Base-by-base conservation (phyloP, 2,797 vertebrate species). In the Pithecia hirsuta region DNA sequence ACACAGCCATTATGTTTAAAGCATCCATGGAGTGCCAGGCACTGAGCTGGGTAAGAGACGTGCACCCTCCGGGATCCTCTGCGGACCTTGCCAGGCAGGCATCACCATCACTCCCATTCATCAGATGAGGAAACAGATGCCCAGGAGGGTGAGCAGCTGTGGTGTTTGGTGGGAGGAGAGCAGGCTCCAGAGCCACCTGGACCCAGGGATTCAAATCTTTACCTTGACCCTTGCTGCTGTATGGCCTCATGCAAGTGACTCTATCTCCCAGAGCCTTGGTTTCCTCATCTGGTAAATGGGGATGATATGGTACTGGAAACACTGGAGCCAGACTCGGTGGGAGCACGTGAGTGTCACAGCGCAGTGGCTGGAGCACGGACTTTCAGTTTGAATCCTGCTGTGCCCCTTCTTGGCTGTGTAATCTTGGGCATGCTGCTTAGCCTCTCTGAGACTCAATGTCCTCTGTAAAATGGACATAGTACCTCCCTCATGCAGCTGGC, bases 221-320 rank as follows among this genome's bases (percentile, higher is more conserved):
- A 41, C 48, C 41, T 83, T 8, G 0, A 52, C 33, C 6, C 59
- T 81, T 50, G 8, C 2, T 1, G 20, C 22, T 7, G 3, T 13
- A 9, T 12, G 7, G 41, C 28, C 52, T 80, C 78, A 30, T 0
- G 0, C 11, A 80, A 41, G 85, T 15, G 44, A 70, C 39, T 61
- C 67, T 4, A 30, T 57, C 17, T n/a, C 70, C 52, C 30, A 0
- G 55, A 46, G 94, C 88, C 95, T 97, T 88, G 5, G 90, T 93
- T 75, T 92, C 22, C 28, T 52, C 46, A 52, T 72, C 92, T 24
- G 15, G 64, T 41, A 70, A 55, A 30, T 3, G 4, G 39, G 28
- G 90, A 9, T 9, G 26, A 17, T 7, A 28, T 5, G 48, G 50
- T 24, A 0, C 55, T 89, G 10, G 3, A 8, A 57, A 41, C 91